Evolutionary conservation across 2,888 invertebrate genomes (phyloP).

Genomic region (Drosophila meridiana): DNA sequence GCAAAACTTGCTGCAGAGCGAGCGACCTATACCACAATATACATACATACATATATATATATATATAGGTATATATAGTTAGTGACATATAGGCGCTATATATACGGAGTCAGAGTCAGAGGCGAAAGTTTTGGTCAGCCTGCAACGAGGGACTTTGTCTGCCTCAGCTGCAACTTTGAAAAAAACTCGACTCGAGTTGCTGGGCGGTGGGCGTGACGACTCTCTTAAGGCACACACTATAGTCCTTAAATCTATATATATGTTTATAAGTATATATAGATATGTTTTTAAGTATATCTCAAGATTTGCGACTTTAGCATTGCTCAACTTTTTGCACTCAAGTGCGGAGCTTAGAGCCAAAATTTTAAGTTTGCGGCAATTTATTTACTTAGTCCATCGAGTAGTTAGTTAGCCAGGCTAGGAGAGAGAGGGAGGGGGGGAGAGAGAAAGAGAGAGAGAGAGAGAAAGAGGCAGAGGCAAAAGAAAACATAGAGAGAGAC

Average conservation of each 20-base stretch:
- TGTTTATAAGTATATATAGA: background rate
- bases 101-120: slow-evolving; percentile 4
- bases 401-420: slow-evolving; percentile 1
- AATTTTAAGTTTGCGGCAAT: slow-evolving; percentile 37
- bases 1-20: slow-evolving; percentile 39
- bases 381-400: slow-evolving; percentile 15
- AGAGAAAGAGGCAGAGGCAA: background rate
- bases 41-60: background rate
- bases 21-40: slow-evolving; percentile 28
- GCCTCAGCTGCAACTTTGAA: slow-evolving; percentile 36
- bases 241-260: slow-evolving; percentile 4
- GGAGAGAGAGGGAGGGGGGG: background rate
- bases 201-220: slow-evolving; percentile 2
- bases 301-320: slow-evolving; percentile 34
- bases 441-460: background rate
- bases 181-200: background rate
- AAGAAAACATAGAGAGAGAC: too few relatives aligned
- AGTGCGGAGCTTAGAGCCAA: slow-evolving; percentile 27
- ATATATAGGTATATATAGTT: too few relatives aligned
- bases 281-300: slow-evolving; percentile 1
- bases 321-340: slow-evolving; percentile 34
- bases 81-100: too few relatives aligned
- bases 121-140: slow-evolving; percentile 52
- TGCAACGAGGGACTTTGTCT: slow-evolving; percentile 41
- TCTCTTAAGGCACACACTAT: slow-evolving; percentile 7